Conservation (phyloP, 2,888 invertebrate genomes). For the Dryocosmus kuriphilus region DNA sequence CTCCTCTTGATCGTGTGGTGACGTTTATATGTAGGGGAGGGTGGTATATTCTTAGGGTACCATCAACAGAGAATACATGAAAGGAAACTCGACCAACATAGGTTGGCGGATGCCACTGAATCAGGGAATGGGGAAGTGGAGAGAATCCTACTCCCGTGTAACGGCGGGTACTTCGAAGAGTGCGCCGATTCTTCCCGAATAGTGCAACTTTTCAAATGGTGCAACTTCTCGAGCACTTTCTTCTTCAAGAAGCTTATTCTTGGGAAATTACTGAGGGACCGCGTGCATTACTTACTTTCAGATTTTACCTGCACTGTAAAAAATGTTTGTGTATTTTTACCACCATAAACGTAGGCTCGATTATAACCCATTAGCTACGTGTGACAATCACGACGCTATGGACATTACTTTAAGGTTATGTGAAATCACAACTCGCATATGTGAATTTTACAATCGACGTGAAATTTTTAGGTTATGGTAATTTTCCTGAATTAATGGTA, state of each 20-base stretch:
- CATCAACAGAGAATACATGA: conserved; percentile 35
- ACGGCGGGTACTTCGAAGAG: conserved; percentile 15
- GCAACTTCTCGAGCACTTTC: conserved; percentile 35
- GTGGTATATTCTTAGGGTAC: conserved; percentile 29
- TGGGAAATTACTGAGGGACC: conserved; percentile 10
- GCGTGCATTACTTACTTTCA: conserved; percentile 4
- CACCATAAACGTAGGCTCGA: too few species aligned
- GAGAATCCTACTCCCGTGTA: conserved; percentile 24
- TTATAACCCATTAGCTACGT: too few species aligned
- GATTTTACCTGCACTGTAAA: conserved; percentile 36
- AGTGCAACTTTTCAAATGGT: conserved; percentile 31
- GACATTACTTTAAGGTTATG: too few species aligned
- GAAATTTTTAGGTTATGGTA: too few species aligned
- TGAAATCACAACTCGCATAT: too few species aligned
- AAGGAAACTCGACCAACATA: conserved; percentile 26
- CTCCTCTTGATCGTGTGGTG: conserved; percentile 22
- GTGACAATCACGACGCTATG: too few species aligned
- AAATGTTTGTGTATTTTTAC: too few species aligned
- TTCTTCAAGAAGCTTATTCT: conserved; percentile 24
- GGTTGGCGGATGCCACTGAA: conserved; percentile 34
- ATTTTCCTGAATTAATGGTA: too few species aligned
- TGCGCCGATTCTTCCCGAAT: conserved; percentile 22
- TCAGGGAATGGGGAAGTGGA: conserved; percentile 40
- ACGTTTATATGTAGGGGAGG: neutral
- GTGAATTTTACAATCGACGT: too few species aligned